Evolutionary conservation across 53 echinoderm and acorn worm genomes (phyloP), one percentile per base, ranked within the genome.

Genomic region (Luidia sarsii): DNA sequence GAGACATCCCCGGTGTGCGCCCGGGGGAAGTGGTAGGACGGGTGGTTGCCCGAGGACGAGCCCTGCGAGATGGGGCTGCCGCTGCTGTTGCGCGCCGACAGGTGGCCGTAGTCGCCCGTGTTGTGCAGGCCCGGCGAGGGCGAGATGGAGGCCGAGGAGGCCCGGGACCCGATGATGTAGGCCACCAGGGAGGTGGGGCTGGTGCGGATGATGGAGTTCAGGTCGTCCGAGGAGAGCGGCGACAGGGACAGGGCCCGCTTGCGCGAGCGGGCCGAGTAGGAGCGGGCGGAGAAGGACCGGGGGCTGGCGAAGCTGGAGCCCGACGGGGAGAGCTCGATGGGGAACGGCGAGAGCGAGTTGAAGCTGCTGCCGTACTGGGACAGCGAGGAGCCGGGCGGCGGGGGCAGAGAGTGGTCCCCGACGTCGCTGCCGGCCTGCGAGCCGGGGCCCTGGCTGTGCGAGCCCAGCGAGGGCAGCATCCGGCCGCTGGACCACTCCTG

Each of bases 291-390:
- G 64, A 91, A 91, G 59, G n/a, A n/a, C 6, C 99, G 82, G 1
- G 99, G 99, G 87, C 99, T 99, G 3, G 99, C 94, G 64, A 99
- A 99, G 65, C 94, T 99, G 37, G 99, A 99, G 30, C 99, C 89
- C 2, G 94, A 89, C 4, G 99, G 99, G 18, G 99, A 99, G 24
- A 94, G 82, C 72, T 99, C 99, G 31, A 93, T 82, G 3, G 99
- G 99, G 66, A 99, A 99, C 14, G 99, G 99, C 18, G 99, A 99
- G 57, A 97, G 89, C 29, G 99, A 94, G 68, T 89, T 99, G 60
- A 89, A 94, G 63, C 94, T 94, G 85, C 91, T 91, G 50, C 94
- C 91, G 57, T 91, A 94, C 35, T 94, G 99, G 18, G 94, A 94
- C 70, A 99, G 60, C 27, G 99, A 94, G 15, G 99, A 99, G 32